These are phyloP conservation scores for Rhagonycha fulva DNA, from an alignment of 2,888 invertebrate species.

Conservation along the genomic window DNA sequence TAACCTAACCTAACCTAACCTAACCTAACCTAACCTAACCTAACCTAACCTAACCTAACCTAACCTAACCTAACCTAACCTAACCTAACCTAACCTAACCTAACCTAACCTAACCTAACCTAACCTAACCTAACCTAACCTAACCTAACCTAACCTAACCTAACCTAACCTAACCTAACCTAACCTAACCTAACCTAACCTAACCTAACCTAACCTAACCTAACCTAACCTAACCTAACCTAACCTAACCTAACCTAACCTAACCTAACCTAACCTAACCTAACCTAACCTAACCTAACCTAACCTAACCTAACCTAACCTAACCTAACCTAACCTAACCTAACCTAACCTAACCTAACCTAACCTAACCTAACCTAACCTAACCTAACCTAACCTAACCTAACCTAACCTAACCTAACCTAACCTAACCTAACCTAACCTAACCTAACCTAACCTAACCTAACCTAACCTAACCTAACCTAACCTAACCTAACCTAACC, in stretches of 20 bases:
- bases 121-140: constrained; percentile 5
- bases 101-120: constrained; percentile 6
- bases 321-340: constrained; percentile 6
- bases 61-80: constrained; percentile 3
- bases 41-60: constrained; percentile 11
- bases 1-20: constrained; percentile 9
- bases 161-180: constrained; percentile 11
- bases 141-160: constrained; percentile 3
- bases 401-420: constrained; percentile 33
- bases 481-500: constrained; percentile 31
- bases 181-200: constrained; percentile 10
- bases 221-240: constrained; percentile 8
- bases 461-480: constrained; percentile 34
- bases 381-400: constrained; percentile 8
- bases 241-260: constrained; percentile 7
- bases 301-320: constrained; percentile 7
- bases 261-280: constrained; percentile 12
- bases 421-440: constrained; percentile 20
- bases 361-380: constrained; percentile 8
- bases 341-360: constrained; percentile 6
- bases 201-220: constrained; percentile 1
- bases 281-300: constrained; percentile 12
- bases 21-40: constrained; percentile 9
- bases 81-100: background rate
- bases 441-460: constrained; percentile 22